Evolutionary conservation across 2,113 vertebrate species (phyloP), one percentile per base, ranked within the genome.

Genomic region (Scolopax mira): DNA sequence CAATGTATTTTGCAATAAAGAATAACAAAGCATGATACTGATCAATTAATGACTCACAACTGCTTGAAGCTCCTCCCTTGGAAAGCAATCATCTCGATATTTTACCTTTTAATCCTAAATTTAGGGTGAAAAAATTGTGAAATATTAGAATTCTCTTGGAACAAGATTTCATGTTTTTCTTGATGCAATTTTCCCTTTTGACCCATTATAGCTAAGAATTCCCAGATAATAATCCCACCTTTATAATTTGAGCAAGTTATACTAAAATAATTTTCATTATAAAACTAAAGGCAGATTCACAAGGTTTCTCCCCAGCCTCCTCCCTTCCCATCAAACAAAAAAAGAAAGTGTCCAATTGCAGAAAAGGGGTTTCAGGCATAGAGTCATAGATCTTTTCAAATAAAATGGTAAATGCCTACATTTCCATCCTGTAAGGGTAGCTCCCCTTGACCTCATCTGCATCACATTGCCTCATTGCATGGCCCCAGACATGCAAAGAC

Each of bases 401-500:
- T 13, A 51, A 60, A 22, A 9, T 11, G 22, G 18, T 17, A 55
- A 52, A 15, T 21, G 18, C 4, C 27, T 49, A 15, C 10, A 28
- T 64, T 79, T 93, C 41, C 41, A 9, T 23, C 27, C 42, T 58
- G 4, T 33, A 33, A 57, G 21, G 1, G 7, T 16, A 42, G 44
- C 4, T 79, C 39, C 9, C 27, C 7, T 7, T 62, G 70, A 35
- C 22, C 11, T 88, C 23, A 42, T 13, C 66, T 61, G 22, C 37
- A 41, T 13, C 13, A 7, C 24, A 25, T 8, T 0, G 0, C 18
- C 22, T 54, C 30, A 6, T 11, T 1, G 3, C 27, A 75, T 28
- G 10, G 27, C 11, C 6, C 33, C 48, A 58, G 60, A 5, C 35
- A 3, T 14, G 71, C 60, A 31, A 80, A 35, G 41, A 3, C 3